Base-by-base conservation (phyloP, 2,113 vertebrate species). In the Pampusana beccarii region DNA sequence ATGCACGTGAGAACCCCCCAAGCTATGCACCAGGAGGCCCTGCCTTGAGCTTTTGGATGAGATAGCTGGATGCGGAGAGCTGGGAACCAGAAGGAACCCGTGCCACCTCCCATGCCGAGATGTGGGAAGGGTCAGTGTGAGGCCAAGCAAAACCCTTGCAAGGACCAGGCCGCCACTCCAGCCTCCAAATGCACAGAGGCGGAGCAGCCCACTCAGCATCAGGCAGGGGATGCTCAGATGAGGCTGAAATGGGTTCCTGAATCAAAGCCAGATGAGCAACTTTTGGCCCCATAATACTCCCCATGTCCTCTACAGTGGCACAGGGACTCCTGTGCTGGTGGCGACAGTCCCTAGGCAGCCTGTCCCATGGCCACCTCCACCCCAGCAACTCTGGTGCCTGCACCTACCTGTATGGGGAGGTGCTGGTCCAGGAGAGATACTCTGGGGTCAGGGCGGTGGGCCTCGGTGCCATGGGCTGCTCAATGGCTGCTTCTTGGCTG, bases 401-500 rank as follows among this genome's bases (percentile, higher is more conserved):
- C 33, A 92, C 97, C 97, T 94, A 98, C 98, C 98, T 98, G 98
- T 98, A 98, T 0, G 98, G 97, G 78, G 98, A 95, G 21, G 97
- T 97, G 80, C 98, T 95, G 9, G 97, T 98, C 98, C 98, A 98
- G 42, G 98, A 98, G 62, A 98, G 97, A 80, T 98, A 98, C 34
- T 98, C 98, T 0, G 98, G 97, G 53, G 93, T 97, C 92, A 98
- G 97, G 9, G 97, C 25, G 0, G 97, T 97, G 67, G 98, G 97
- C 51, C 98, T 97, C 5, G 98, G 98, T 0, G 98, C 98, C 94
- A 98, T 97, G 10, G 98, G 98, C 93, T 98, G 98, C 88, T 98
- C 98, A 1, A 98, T 94, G 94, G 98, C 97, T 4, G 98, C 97
- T 42, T 98, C 98, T 65, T 98, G 98, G 96, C 98, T 98, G 92